Percentiles rank a stretch among this genome's conserved stretches.
Conservation (phyloP, 1,140 invertebrate species). For the Dryas iulia region DNA sequence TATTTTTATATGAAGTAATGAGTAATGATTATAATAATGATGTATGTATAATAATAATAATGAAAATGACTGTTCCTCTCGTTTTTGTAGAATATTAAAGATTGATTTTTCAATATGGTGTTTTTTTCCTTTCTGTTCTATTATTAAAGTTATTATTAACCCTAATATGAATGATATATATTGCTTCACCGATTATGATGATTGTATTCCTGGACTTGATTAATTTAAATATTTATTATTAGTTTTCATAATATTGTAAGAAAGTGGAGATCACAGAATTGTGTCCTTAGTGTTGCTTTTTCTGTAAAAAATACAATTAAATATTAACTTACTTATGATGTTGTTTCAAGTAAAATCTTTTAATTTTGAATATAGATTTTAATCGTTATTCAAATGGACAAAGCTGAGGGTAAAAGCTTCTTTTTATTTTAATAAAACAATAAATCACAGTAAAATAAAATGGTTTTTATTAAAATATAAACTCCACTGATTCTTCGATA, state of each 20-base stretch:
- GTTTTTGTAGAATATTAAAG: slow-evolving; percentile 29
- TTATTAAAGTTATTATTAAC: background rate
- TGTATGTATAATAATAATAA: slow-evolving; percentile 26
- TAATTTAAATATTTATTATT: too few species aligned
- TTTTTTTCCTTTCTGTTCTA: background rate
- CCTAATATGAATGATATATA: background rate
- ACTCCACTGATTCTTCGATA: background rate
- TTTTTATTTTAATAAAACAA: slow-evolving; percentile 1
- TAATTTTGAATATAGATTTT: too few species aligned
- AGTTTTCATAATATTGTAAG: too few species aligned
- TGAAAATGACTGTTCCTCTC: slow-evolving; percentile 35
- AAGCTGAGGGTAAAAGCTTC: too few species aligned
- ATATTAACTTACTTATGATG: too few species aligned
- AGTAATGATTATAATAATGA: slow-evolving; percentile 14
- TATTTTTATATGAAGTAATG: slow-evolving; percentile 42
- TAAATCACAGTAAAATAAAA: background rate
- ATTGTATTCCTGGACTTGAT: too few species aligned
- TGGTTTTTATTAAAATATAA: slow-evolving; percentile 1
- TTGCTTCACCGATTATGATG: too few species aligned
- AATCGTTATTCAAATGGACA: too few species aligned
- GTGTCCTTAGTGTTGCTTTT: too few species aligned
- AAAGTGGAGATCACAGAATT: too few species aligned
- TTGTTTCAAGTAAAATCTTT: too few species aligned
- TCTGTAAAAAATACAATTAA: too few species aligned
- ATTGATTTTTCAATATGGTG: slow-evolving; percentile 4